Conservation (phyloP, 1,140 invertebrate genomes). For the Vollenhovia emeryi region DNA sequence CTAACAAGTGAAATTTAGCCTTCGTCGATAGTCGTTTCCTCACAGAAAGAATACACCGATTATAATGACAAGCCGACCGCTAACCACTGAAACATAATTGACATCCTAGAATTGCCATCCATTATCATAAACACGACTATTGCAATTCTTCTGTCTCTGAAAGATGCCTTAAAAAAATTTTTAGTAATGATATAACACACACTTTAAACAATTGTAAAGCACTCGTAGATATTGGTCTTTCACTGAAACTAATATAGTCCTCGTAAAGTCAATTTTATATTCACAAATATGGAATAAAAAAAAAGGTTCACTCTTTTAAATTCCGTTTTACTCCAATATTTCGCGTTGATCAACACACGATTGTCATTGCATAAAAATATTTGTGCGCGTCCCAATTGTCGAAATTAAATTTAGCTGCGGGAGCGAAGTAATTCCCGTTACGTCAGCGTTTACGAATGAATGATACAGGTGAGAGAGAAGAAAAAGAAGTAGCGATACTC, state of each 20-base stretch:
- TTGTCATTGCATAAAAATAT: neutral
- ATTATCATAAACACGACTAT: neutral
- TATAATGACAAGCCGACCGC: neutral
- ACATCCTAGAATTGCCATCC: neutral
- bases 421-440: neutral
- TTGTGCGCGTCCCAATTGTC: neutral
- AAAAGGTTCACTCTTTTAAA: neutral
- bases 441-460: neutral
- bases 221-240: neutral
- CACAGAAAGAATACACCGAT: neutral
- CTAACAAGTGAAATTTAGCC: neutral
- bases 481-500: constrained; percentile 71
- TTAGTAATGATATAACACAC: neutral
- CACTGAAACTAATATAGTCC: constrained; percentile 12
- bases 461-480: neutral
- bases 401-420: neutral
- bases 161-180: neutral
- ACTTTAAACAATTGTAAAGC: neutral
- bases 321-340: neutral
- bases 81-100: neutral
- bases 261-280: neutral
- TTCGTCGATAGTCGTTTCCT: neutral
- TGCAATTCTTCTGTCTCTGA: neutral
- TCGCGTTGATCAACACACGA: neutral
- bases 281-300: neutral